Evolutionary conservation across 2,797 vertebrate species (phyloP).

Genomic region (Argya squamiceps): DNA sequence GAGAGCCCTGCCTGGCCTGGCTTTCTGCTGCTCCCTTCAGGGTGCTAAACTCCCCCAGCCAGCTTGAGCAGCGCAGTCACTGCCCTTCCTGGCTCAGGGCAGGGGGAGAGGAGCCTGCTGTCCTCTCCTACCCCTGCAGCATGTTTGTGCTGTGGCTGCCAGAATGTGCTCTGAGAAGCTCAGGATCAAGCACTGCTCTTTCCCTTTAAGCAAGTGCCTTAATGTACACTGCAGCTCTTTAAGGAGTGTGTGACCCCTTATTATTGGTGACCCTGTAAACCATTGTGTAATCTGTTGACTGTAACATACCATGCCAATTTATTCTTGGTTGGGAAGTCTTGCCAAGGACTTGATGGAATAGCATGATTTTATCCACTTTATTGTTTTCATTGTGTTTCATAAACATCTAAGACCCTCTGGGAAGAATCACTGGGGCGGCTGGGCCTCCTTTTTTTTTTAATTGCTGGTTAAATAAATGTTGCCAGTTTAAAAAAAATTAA

Average conservation of each 20-base stretch:
- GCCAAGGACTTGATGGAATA: conserved; percentile 65
- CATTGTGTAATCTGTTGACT: conserved; percentile 67
- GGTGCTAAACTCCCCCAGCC: neutral
- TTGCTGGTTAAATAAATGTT: conserved; percentile 66
- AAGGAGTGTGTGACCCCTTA: conserved; percentile 23
- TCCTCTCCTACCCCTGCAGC: neutral
- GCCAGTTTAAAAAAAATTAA: conserved; percentile 25
- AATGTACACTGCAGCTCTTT: neutral
- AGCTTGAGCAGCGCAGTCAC: neutral
- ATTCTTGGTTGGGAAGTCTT: conserved; percentile 47
- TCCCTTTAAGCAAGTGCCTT: neutral
- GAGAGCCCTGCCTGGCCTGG: neutral
- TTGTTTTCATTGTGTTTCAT: conserved; percentile 70
- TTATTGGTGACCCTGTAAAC: conserved; percentile 47
- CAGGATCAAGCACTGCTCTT: neutral
- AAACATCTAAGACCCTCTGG: conserved; percentile 69
- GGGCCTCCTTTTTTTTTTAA: conserved; percentile 52
- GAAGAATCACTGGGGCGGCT: conserved; percentile 56
- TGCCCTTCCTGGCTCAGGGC: neutral
- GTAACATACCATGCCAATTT: conserved; percentile 44
- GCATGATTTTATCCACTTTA: conserved; percentile 61
- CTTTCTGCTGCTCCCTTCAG: neutral
- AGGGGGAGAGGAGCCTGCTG: neutral
- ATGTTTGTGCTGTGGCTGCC: neutral
- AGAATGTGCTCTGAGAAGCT: neutral